Conservation (phyloP, 2,888 invertebrate species). For the Calephelis perditalis region DNA sequence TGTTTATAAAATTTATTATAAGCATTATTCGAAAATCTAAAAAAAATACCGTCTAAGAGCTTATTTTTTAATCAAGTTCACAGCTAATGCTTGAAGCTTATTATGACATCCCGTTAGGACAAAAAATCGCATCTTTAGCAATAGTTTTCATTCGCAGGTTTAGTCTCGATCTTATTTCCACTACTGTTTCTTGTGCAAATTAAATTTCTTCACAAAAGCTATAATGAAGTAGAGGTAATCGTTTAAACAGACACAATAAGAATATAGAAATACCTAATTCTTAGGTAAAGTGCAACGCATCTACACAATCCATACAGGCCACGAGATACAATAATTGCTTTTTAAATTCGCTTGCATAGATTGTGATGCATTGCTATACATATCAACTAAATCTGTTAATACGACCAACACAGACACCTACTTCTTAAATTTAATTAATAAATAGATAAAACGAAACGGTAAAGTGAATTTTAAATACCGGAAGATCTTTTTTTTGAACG, state of each 20-base stretch:
- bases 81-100: background rate
- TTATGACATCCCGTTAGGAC: slow-evolving; percentile 18
- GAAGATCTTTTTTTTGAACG: slow-evolving; percentile 70
- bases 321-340: slow-evolving; percentile 23
- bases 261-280: slow-evolving; percentile 71
- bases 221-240: slow-evolving; percentile 69
- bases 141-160: slow-evolving; percentile 36
- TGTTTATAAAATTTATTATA: background rate
- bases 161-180: slow-evolving; percentile 52
- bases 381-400: slow-evolving; percentile 73
- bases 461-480: slow-evolving; percentile 65
- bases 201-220: slow-evolving; percentile 71
- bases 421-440: slow-evolving; percentile 72
- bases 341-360: slow-evolving; percentile 17
- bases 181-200: slow-evolving; percentile 75
- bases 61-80: background rate
- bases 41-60: background rate
- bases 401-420: slow-evolving; percentile 74
- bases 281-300: slow-evolving; percentile 41
- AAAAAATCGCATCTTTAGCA: slow-evolving; percentile 16
- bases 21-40: background rate
- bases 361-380: slow-evolving; percentile 35
- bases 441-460: slow-evolving; percentile 70
- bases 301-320: slow-evolving; percentile 22
- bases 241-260: slow-evolving; percentile 74